These are phyloP conservation scores for Heliconius hortense DNA, from an alignment of 2,888 invertebrate species.

Conservation along the genomic window DNA sequence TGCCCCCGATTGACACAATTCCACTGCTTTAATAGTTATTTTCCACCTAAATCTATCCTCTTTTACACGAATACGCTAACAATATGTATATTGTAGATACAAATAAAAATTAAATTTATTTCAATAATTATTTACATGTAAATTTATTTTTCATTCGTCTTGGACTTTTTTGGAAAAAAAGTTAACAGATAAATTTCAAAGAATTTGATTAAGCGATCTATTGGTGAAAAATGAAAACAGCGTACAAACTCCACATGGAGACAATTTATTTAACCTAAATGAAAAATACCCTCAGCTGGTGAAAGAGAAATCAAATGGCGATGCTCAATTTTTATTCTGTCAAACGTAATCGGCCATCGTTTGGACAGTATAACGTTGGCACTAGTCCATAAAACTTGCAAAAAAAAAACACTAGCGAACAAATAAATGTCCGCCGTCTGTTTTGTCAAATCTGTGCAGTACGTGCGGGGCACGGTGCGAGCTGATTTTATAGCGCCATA, in stretches of 20 bases:
- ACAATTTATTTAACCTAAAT: conserved; percentile 33
- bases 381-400: conserved; percentile 77
- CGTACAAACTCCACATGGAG: not conserved
- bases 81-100: too few species aligned
- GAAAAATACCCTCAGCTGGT: conserved; percentile 40
- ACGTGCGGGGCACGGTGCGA: conserved; percentile 70
- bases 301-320: conserved; percentile 44
- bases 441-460: conserved; percentile 80
- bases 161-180: not conserved
- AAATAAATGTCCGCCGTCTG: conserved; percentile 79
- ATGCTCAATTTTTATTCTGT: conserved; percentile 65
- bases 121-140: not conserved
- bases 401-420: conserved; percentile 69
- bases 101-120: not conserved
- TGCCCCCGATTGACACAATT: too few species aligned
- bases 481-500: conserved; percentile 81
- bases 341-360: conserved; percentile 63
- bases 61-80: too few species aligned
- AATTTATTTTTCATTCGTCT: too few species aligned
- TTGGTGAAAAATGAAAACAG: conserved; percentile 22
- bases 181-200: not conserved
- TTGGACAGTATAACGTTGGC: conserved; percentile 76
- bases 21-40: too few species aligned
- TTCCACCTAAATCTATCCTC: too few species aligned
- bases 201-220: not conserved